Conservation (phyloP, 1,140 invertebrate species). For the Hyposmocoma kahamanoa region DNA sequence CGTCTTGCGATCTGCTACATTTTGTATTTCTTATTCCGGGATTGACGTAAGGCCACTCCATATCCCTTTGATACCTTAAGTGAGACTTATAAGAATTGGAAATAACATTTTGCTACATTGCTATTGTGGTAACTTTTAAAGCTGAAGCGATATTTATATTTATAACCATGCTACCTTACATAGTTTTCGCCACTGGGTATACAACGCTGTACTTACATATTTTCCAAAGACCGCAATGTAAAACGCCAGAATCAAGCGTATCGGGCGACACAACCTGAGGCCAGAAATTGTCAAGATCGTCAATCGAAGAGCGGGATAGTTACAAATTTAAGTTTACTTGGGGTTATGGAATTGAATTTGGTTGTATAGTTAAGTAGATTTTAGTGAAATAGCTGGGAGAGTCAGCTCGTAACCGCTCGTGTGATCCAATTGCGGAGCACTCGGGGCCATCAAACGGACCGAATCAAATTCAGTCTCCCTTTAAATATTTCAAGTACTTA, state of each 20-base stretch:
- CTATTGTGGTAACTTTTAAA: too few relatives aligned
- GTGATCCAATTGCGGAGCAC: slow-evolving; percentile 62
- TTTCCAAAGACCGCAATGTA: too few relatives aligned
- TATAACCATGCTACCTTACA: too few relatives aligned
- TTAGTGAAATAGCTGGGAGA: slow-evolving; percentile 46
- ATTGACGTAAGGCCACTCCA: too few relatives aligned
- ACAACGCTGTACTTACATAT: too few relatives aligned
- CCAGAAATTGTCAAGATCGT: not conserved
- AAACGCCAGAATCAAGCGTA: too few relatives aligned
- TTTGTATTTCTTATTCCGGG: slow-evolving; percentile 29
- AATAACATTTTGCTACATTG: too few relatives aligned
- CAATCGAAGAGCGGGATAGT: slow-evolving; percentile 18
- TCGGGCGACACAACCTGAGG: not conserved
- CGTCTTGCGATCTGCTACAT: slow-evolving; percentile 44
- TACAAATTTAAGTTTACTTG: slow-evolving; percentile 56
- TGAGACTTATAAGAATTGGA: too few relatives aligned
- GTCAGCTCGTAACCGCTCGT: slow-evolving; percentile 42
- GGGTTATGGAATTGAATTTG: slow-evolving; percentile 57
- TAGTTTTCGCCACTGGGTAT: too few relatives aligned
- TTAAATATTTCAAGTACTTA: slow-evolving; percentile 61
- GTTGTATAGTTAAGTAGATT: slow-evolving; percentile 54
- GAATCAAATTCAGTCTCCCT: slow-evolving; percentile 52
- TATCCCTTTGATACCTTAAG: too few relatives aligned
- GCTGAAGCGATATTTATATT: too few relatives aligned
- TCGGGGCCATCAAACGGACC: slow-evolving; percentile 26